A percentile compares a stretch with the other conserved stretches of the same genome.
These are phyloP conservation scores for Luperina testacea DNA, from an alignment of 2,888 invertebrate species.

Conservation along the genomic window DNA sequence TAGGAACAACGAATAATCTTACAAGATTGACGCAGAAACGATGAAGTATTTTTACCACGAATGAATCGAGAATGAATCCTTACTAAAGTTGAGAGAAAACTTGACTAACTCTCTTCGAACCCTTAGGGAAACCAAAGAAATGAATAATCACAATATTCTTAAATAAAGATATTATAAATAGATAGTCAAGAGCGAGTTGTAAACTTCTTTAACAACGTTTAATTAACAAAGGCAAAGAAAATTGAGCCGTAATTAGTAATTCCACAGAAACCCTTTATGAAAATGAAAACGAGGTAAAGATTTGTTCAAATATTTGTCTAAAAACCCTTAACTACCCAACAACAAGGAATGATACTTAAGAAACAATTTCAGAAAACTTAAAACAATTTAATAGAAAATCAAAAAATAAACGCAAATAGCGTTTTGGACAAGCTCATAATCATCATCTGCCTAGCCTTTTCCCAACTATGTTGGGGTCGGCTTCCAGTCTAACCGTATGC, in stretches of 20 bases:
- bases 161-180: constrained; percentile 11
- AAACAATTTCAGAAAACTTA: not conserved
- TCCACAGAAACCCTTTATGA: constrained; percentile 4
- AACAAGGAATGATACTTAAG: not conserved
- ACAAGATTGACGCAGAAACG: not conserved
- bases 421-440: not conserved
- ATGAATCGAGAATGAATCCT: constrained; percentile 7
- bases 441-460: too few species aligned
- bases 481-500: too few species aligned
- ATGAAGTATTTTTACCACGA: not conserved
- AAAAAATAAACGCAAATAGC: constrained; percentile 9
- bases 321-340: not conserved
- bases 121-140: constrained; percentile 2
- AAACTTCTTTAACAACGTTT: constrained; percentile 17
- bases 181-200: not conserved
- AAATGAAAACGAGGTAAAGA: constrained; percentile 14
- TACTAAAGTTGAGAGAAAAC: not conserved
- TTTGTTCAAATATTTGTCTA: constrained; percentile 5
- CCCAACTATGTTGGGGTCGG: too few species aligned
- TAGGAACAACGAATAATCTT: constrained; percentile 1
- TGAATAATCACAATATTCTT: constrained; percentile 1
- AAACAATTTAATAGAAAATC: constrained; percentile 7
- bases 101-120: constrained; percentile 2
- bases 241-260: constrained; percentile 1
- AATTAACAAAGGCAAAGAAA: constrained; percentile 31